Conservation (phyloP, 2,888 invertebrate genomes). For the Eurois occulta region DNA sequence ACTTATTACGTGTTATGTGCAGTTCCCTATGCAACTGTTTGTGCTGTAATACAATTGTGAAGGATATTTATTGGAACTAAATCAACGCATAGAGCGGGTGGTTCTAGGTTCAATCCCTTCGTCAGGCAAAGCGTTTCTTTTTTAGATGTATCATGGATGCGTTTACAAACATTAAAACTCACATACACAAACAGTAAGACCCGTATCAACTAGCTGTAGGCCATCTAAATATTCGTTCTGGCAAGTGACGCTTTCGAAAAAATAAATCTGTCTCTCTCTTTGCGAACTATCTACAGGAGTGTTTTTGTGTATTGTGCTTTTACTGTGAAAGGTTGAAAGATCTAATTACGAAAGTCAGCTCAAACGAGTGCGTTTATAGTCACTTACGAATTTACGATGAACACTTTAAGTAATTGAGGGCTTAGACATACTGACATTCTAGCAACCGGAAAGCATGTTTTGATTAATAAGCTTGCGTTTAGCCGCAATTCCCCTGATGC, state of each 20-base stretch:
- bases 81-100: background rate
- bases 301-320: background rate
- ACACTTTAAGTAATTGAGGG: background rate
- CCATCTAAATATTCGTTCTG: background rate
- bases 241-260: too few species aligned
- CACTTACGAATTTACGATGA: too few species aligned
- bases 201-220: background rate
- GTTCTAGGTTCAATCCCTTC: background rate
- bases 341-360: background rate
- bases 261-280: too few species aligned
- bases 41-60: conserved; percentile 8
- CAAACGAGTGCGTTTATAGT: background rate
- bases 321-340: background rate
- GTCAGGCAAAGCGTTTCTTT: background rate
- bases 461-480: too few species aligned
- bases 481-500: too few species aligned
- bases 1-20: conserved; percentile 40
- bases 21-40: conserved; percentile 5
- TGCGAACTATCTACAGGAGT: background rate
- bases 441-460: too few species aligned
- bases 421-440: too few species aligned
- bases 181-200: background rate
- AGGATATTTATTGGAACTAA: background rate
- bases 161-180: background rate
- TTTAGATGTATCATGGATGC: background rate